phyloP scores from a whole-genome alignment of 2,113 vertebrate species.

The Spea multiplicata region DNA sequence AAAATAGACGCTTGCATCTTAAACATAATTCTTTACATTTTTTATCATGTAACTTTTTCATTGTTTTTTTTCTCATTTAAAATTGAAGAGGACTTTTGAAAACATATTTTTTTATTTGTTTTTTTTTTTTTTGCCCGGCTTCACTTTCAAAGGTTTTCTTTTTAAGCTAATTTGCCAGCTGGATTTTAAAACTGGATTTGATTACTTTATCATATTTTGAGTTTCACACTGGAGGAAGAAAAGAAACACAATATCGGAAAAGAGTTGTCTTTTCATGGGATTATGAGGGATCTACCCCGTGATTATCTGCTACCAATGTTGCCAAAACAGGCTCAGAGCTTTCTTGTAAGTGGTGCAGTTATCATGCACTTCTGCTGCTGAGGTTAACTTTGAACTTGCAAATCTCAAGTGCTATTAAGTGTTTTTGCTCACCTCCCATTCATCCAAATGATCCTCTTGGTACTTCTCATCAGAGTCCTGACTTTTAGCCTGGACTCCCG shows the following conservation, averaged over 20 bases:
- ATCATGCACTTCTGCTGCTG: slow-evolving; percentile 80
- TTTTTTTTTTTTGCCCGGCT: background rate
- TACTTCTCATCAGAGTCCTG: slow-evolving; percentile 76
- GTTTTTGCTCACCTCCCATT: slow-evolving; percentile 63
- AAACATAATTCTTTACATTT: background rate
- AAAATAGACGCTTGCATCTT: too few species aligned
- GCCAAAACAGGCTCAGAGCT: slow-evolving; percentile 78
- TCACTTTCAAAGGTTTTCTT: background rate
- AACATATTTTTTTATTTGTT: slow-evolving; percentile 29
- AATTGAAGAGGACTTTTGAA: slow-evolving; percentile 73
- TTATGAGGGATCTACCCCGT: slow-evolving; percentile 87
- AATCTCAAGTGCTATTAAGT: slow-evolving; percentile 60
- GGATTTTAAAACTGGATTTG: slow-evolving; percentile 28
- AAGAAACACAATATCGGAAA: slow-evolving; percentile 58
- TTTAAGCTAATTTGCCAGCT: slow-evolving; percentile 27
- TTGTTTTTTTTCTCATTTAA: slow-evolving; percentile 4
- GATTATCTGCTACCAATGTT: slow-evolving; percentile 72
- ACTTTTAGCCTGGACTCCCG: slow-evolving; percentile 81
- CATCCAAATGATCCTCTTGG: slow-evolving; percentile 95
- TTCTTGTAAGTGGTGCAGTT: slow-evolving; percentile 69
- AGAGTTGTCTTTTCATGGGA: slow-evolving; percentile 77
- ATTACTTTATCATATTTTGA: slow-evolving; percentile 24
- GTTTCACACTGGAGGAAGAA: slow-evolving; percentile 59
- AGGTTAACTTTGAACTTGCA: slow-evolving; percentile 70
- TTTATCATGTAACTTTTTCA: background rate